These are phyloP conservation scores for Brachionus manjavacas DNA, from an alignment of 1,140 invertebrate species.

Conservation along the genomic window DNA sequence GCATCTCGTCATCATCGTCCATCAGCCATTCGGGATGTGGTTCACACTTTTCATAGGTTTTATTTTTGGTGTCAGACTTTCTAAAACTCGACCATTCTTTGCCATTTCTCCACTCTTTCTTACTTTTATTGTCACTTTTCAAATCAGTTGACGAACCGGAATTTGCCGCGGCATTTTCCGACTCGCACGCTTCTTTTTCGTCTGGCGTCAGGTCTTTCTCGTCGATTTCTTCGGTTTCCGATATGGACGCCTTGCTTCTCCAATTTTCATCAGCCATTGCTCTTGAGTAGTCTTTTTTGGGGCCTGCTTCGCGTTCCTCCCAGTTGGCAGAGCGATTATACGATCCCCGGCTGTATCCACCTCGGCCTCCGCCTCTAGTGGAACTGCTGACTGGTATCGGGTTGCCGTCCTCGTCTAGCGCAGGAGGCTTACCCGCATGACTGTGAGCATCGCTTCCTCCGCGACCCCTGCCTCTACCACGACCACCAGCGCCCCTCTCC, in stretches of 20 bases:
- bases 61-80: background rate
- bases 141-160: background rate
- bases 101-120: constrained; percentile 15
- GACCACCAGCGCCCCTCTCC: background rate
- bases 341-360: constrained; percentile 15
- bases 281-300: background rate
- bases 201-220: background rate
- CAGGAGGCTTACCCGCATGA: background rate
- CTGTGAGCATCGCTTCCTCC: background rate
- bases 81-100: constrained; percentile 4
- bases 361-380: constrained; percentile 28
- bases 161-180: background rate
- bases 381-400: constrained; percentile 12
- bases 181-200: background rate
- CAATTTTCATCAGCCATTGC: constrained; percentile 32
- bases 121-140: background rate
- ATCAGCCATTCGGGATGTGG: constrained; percentile 30
- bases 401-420: constrained; percentile 11
- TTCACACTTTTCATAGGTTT: background rate
- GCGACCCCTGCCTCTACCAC: background rate
- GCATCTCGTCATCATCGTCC: constrained; percentile 16
- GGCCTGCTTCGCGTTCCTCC: background rate
- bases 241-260: constrained; percentile 7
- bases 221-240: background rate
- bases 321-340: background rate